Evolutionary conservation across 2,797 vertebrate species (phyloP).

Genomic region (Microhierax caerulescens): DNA sequence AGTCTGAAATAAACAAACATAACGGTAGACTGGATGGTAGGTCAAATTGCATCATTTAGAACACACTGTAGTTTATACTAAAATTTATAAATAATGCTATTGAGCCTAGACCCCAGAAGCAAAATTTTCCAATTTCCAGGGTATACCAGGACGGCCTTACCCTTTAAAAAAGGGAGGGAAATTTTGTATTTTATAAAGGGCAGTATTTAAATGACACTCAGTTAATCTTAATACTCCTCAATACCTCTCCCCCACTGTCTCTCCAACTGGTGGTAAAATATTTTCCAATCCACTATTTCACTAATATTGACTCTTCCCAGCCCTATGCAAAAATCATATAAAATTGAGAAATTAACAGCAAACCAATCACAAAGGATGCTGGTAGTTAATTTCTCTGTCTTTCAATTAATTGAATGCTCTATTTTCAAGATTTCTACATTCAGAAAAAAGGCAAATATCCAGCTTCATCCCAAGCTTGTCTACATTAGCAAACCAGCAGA

Average conservation of each 20-base stretch:
- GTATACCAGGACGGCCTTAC: neutral
- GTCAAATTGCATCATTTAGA: neutral
- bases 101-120: neutral
- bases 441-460: neutral
- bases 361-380: neutral
- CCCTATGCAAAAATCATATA: neutral
- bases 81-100: neutral
- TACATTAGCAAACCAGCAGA: neutral
- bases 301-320: neutral
- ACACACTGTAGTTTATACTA: neutral
- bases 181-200: neutral
- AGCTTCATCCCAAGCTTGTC: neutral
- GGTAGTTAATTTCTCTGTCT: neutral
- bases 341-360: neutral
- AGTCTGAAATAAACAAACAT: neutral
- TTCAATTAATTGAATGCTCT: neutral
- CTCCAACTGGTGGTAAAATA: neutral
- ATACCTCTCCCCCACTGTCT: neutral
- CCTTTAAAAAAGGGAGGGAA: neutral
- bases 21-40: neutral
- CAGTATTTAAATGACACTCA: neutral
- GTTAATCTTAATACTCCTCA: neutral
- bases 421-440: neutral
- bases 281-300: neutral
- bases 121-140: neutral